Evolutionary conservation across 35 echinoderm and acorn worm genomes (phyloP).

Genomic region (Lytechinus pictus): DNA sequence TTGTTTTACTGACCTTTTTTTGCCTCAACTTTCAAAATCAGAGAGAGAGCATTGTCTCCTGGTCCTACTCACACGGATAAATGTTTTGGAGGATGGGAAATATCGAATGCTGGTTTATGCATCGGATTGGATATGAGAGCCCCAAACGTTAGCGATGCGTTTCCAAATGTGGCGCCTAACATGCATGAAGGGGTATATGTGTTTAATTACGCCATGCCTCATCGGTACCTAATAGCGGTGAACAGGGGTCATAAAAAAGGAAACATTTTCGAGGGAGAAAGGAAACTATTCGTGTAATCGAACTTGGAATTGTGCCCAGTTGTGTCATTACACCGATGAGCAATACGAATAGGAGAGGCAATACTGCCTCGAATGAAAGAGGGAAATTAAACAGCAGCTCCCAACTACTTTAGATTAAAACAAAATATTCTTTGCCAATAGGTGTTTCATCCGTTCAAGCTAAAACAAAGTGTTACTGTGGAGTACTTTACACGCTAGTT

Average conservation of each 20-base stretch:
- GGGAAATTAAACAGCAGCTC: not conserved
- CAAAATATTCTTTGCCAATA: not conserved
- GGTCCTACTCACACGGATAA: no score
- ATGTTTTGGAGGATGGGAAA: no score
- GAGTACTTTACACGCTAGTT: no score
- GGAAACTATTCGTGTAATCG: not conserved
- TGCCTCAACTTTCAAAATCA: no score
- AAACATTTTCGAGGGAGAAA: not conserved
- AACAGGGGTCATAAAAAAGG: not conserved
- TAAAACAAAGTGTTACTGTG: not conserved
- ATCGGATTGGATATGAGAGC: not conserved
- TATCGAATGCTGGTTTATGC: no score
- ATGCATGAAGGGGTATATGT: not conserved
- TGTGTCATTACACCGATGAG: not conserved
- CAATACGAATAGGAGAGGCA: not conserved
- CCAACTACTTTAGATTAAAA: not conserved
- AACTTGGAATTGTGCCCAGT: not conserved
- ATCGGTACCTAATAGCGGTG: not conserved
- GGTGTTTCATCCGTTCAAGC: not conserved
- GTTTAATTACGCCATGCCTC: not conserved
- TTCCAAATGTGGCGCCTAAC: not conserved
- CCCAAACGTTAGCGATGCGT: not conserved
- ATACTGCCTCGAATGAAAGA: not conserved
- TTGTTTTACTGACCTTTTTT: no score
- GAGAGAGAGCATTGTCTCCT: no score